Evolutionary conservation across 2,113 vertebrate species (phyloP).

Genomic region (Chiloscyllium plagiosum): DNA sequence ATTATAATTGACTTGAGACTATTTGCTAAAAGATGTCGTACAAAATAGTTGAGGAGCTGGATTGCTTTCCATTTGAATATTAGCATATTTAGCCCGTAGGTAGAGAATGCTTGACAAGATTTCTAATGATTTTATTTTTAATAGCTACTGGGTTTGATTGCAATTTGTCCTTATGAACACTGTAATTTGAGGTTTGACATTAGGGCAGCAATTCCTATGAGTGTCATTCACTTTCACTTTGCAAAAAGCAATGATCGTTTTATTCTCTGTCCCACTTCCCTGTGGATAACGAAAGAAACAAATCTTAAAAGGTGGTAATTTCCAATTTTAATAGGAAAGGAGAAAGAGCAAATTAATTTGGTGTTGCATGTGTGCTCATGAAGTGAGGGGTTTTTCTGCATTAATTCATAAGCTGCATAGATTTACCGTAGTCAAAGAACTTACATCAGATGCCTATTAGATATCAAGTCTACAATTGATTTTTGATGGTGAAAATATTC

Average conservation of each 20-base stretch:
- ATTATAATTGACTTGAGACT: not conserved
- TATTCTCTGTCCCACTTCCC: not conserved
- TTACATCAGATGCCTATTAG: not conserved
- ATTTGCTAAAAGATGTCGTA: not conserved
- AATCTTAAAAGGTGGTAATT: not conserved
- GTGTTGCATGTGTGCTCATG: not conserved
- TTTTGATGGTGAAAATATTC: not conserved
- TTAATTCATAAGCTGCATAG: not conserved
- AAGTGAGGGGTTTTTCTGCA: not conserved
- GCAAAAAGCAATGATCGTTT: not conserved
- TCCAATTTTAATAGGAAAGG: not conserved
- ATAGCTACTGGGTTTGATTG: not conserved
- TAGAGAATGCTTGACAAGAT: constrained; percentile 19
- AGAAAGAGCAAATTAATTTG: not conserved
- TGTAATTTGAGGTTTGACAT: not conserved
- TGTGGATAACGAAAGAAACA: not conserved
- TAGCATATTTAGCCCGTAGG: constrained; percentile 14
- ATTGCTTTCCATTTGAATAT: not conserved
- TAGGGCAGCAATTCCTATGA: not conserved
- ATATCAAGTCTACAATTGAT: not conserved
- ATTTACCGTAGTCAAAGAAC: not conserved
- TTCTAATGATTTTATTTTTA: constrained; percentile 15
- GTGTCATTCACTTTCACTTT: not conserved
- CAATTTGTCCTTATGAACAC: constrained; percentile 7
- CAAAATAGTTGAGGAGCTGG: not conserved